Base-by-base conservation (phyloP, 2,888 invertebrate genomes). In the Phyllotreta cruciferae region DNA sequence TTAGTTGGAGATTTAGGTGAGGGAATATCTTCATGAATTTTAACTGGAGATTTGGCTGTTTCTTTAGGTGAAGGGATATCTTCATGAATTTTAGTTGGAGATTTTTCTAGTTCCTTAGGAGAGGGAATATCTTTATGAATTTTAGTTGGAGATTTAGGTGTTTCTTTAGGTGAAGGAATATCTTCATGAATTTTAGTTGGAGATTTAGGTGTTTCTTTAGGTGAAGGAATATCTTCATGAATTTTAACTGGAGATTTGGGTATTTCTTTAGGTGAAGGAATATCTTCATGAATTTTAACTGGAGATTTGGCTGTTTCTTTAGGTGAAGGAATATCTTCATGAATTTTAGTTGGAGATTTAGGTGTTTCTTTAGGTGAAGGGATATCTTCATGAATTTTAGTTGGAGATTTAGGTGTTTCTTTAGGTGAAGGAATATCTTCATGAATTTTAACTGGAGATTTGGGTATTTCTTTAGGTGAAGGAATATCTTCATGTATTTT, bases 401-500 rank as follows among this genome's bases (percentile, higher is more conserved):
- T 37, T 52, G 52, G 52, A 52, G 53, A 42, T 13, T 49, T 44
- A 13, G 4, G 24, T 24, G 24, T 24, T 24, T 42, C 34, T 60
- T 45, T 52, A 5, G 13, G n/a, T 7, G 9, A n/a, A 1, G 24
- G 24, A 6, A 45, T 10, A 3, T 44, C 6, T 9, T 44, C 6
- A 8, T n/a, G 11, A 44, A n/a, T 4, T 24, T 24, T 24, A 24
- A 4, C 24, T 24, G 24, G 24, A 24, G 24, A 24, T 44, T 14
- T 14, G 1, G 9, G 14, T 2, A 10, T 13, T 45, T 13, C 9
- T 1, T 45, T 10, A 24, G 24, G 24, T 24, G 24, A 24, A 3
- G 24, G 24, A 24, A 24, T 24, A 24, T 24, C 24, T 24, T 24
- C 24, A 37, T 24, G 24, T 3, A 24, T 24, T 24, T 24, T 24